Conservation (phyloP, 2,888 invertebrate species). For the Chesias legatella region DNA sequence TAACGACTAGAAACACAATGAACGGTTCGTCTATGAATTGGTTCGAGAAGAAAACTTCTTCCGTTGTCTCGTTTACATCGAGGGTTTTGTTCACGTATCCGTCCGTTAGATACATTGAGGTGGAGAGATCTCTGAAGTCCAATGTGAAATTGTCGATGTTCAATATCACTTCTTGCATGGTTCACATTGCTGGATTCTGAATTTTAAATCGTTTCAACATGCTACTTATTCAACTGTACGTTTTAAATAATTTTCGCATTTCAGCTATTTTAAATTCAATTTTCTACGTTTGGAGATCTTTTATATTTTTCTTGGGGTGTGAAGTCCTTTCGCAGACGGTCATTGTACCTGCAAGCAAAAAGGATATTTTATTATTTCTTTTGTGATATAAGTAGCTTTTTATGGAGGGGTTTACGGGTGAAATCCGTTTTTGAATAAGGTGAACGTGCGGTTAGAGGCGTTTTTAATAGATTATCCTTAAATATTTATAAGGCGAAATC, state of each 20-base stretch:
- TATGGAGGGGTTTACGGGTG: constrained; percentile 15
- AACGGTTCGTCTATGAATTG: constrained; percentile 70
- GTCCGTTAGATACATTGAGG: constrained; percentile 73
- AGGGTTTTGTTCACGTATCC: constrained; percentile 54
- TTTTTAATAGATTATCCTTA: background rate
- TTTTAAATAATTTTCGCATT: too few relatives aligned
- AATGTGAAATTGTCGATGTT: constrained; percentile 58
- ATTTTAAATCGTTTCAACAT: constrained; percentile 1
- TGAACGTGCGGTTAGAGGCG: constrained; percentile 4
- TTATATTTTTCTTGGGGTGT: constrained; percentile 14
- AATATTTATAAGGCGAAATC: constrained; percentile 3
- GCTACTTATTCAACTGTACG: background rate
- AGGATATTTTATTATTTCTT: constrained; percentile 22
- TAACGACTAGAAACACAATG: constrained; percentile 79
- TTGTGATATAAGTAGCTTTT: constrained; percentile 21
- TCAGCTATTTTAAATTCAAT: background rate
- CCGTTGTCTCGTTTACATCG: constrained; percentile 57
- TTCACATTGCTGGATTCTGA: constrained; percentile 47
- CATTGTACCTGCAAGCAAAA: constrained; percentile 30
- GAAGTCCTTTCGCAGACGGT: constrained; percentile 9
- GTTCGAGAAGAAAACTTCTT: constrained; percentile 59
- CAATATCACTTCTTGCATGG: constrained; percentile 60
- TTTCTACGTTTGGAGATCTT: constrained; percentile 25
- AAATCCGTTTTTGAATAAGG: constrained; percentile 19
- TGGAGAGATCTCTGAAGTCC: constrained; percentile 59